Conservation (phyloP, 2,888 invertebrate species). For the Himalopsyche tibetana region DNA sequence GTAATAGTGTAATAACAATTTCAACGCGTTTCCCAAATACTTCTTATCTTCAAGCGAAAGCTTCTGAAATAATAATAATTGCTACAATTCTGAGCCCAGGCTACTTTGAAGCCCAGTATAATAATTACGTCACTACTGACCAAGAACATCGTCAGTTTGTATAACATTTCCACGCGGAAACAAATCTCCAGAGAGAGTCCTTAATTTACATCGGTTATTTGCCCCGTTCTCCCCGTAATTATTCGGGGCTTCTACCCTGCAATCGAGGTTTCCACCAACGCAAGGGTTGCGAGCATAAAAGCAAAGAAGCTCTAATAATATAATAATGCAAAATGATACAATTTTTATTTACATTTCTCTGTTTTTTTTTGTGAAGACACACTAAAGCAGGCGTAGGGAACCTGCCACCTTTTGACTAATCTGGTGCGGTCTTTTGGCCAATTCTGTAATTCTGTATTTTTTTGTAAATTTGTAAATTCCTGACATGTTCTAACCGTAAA, state of each 20-base stretch:
- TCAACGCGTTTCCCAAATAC: neutral
- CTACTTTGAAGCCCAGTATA: neutral
- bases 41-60: neutral
- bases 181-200: constrained; percentile 57
- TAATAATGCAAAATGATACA: neutral
- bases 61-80: neutral
- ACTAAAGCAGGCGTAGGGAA: too few relatives aligned
- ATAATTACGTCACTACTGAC: constrained; percentile 27
- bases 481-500: too few relatives aligned
- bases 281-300: constrained; percentile 14
- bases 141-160: constrained; percentile 50
- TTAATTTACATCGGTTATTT: constrained; percentile 65
- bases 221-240: constrained; percentile 59
- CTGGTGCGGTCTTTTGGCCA: too few relatives aligned
- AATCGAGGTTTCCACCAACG: constrained; percentile 53
- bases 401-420: too few relatives aligned
- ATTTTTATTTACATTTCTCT: neutral
- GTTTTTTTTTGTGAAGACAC: too few relatives aligned
- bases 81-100: neutral
- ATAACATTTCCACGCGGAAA: constrained; percentile 61
- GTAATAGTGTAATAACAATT: too few relatives aligned
- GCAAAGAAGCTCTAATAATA: neutral
- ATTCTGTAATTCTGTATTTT: too few relatives aligned
- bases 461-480: too few relatives aligned
- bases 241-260: constrained; percentile 57